Conservation (phyloP, 1,140 invertebrate species). For the Lordiphosa mommai region DNA sequence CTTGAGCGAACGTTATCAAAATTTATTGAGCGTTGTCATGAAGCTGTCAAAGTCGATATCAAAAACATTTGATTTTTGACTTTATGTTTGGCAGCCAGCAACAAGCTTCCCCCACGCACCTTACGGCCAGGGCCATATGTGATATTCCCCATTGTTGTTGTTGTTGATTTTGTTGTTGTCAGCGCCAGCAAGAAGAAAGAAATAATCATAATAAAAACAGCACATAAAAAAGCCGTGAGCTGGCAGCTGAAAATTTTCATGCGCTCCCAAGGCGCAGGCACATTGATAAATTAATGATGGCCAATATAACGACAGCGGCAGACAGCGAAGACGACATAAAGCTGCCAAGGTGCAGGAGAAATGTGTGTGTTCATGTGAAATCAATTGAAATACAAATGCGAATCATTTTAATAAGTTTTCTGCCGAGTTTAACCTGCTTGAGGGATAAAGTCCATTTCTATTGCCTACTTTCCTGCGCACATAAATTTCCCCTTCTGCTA, state of each 20-base stretch:
- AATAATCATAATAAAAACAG: conserved; percentile 77
- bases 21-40: conserved; percentile 78
- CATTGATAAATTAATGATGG: conserved; percentile 78
- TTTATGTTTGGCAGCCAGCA: conserved; percentile 70
- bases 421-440: too few relatives aligned
- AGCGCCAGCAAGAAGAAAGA: conserved; percentile 50
- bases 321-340: conserved; percentile 9
- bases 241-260: conserved; percentile 68
- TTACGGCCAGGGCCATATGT: conserved; percentile 57
- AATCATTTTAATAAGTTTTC: conserved; percentile 30
- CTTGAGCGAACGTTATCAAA: conserved; percentile 59
- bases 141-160: conserved; percentile 38
- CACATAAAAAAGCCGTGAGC: conserved; percentile 68
- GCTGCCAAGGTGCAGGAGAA: background rate
- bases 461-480: too few relatives aligned
- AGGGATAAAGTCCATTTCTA: too few relatives aligned
- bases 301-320: conserved; percentile 24
- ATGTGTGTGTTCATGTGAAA: conserved; percentile 55
- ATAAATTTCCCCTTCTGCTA: background rate
- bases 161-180: conserved; percentile 21
- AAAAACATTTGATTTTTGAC: conserved; percentile 79
- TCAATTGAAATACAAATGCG: conserved; percentile 60
- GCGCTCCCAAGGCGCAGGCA: conserved; percentile 67
- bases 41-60: conserved; percentile 78
- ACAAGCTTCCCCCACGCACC: conserved; percentile 50